Evolutionary conservation across 2,113 vertebrate genomes (phyloP), one percentile per base, ranked within the genome.

Genomic region (Amphiprion percula): DNA sequence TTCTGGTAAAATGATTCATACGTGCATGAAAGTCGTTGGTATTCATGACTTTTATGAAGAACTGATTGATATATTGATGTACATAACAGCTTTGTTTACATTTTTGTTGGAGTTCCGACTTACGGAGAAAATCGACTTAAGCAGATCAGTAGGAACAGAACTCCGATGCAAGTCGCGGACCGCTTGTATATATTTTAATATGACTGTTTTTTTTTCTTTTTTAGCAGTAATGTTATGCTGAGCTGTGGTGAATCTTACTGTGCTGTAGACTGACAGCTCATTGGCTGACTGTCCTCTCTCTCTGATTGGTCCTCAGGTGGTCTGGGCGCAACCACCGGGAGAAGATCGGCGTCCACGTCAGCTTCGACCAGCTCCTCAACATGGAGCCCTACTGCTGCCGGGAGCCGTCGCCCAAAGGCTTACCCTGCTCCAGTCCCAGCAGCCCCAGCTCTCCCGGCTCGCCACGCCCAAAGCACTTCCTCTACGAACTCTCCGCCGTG

Each of bases 281-380:
- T 19, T 50, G 10, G 41, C 56, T 62, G 12, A 53, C 58, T 12
- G 9, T 19, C 3, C 54, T 4, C 4, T 56, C 6, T 9, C 6
- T 9, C 67, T 17, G 50, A 61, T 80, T 65, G 76, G 30, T 78
- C 47, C 17, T 61, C 93, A 99, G 98, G 95, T 99, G 98, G 98
- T 99, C 98, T 72, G 98, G 98, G 83, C 96, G 97, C 84, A 98
- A 99, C 95, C 97, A 99, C 94, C 95, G 98, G 87, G 98, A 99
- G 96, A 99, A 99, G 95, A 99, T 99, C 86, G 97, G 98, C 47
- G 98, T 99, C 71, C 98, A 99, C 52, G 98, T 99, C 81, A 95
- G 95, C 87, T 99, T 99, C 78, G 98, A 99, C 93, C 98, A 99
- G 96, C 96, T 98, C 67, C 93, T 99, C 89, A 94, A 98, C 96